Conservation (phyloP, 2,797 vertebrate genomes). For the Enteromius treurensis region DNA sequence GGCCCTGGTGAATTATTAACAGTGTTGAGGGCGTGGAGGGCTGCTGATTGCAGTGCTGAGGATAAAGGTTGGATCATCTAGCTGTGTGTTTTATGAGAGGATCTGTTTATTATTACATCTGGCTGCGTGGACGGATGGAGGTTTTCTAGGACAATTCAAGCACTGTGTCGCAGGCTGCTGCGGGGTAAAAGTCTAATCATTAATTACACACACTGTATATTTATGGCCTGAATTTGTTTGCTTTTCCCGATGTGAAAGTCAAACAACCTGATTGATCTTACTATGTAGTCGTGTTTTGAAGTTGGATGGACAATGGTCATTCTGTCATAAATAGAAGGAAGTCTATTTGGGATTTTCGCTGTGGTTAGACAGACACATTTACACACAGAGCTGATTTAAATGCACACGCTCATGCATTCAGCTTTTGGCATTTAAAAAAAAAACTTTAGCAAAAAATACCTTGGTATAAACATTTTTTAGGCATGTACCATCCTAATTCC, state of each 20-base stretch:
- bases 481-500: background rate
- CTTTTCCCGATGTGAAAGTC: slow-evolving; percentile 31
- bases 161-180: background rate
- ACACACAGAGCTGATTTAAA: background rate
- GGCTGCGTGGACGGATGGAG: slow-evolving; percentile 20
- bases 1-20: slow-evolving; percentile 54
- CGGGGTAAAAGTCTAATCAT: slow-evolving; percentile 47
- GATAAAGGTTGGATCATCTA: slow-evolving; percentile 52
- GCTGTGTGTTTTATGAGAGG: slow-evolving; percentile 44
- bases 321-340: background rate
- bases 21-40: slow-evolving; percentile 15
- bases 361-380: background rate
- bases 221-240: slow-evolving; percentile 42
- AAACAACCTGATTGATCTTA: slow-evolving; percentile 10
- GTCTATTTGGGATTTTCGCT: background rate
- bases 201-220: slow-evolving; percentile 41
- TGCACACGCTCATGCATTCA: background rate
- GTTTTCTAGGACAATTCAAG: slow-evolving; percentile 6
- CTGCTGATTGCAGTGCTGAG: slow-evolving; percentile 33
- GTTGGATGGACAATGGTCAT: slow-evolving; percentile 10
- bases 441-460: background rate
- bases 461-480: background rate
- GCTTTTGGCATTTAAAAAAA: background rate
- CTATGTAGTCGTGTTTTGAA: slow-evolving; percentile 7
- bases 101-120: slow-evolving; percentile 38